These are phyloP conservation scores for Porites lutea DNA, from an alignment of 64 coral and sea anemone genomes.

Conservation along the genomic window DNA sequence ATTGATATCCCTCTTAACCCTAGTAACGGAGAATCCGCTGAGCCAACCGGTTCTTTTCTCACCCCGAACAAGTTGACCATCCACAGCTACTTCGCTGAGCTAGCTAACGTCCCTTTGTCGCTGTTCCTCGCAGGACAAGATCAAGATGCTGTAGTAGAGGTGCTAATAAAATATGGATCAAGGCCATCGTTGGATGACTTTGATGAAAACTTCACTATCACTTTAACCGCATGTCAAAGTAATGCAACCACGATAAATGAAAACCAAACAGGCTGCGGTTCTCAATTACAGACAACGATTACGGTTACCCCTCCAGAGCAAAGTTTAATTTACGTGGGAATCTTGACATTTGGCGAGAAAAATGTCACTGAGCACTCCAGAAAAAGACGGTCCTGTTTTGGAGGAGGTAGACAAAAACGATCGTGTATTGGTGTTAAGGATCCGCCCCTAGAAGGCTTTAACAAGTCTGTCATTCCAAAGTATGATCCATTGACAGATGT, in stretches of 20 bases:
- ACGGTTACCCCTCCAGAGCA: slow-evolving; percentile 3
- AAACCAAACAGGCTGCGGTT: neutral
- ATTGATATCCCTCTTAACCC: slow-evolving; percentile 18
- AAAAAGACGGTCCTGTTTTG: neutral
- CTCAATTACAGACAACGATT: neutral
- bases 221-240: neutral
- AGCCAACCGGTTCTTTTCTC: neutral
- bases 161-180: slow-evolving; percentile 11
- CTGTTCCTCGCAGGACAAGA: neutral
- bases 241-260: neutral
- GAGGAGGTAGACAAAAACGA: neutral
- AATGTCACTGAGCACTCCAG: slow-evolving; percentile 1
- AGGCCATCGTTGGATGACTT: slow-evolving; percentile 19
- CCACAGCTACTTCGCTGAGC: neutral
- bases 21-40: neutral
- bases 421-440: neutral
- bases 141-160: neutral
- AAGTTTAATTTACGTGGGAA: slow-evolving; percentile 56
- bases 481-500: neutral
- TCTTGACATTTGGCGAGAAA: neutral
- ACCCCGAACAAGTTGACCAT: neutral
- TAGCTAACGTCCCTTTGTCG: neutral
- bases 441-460: neutral
- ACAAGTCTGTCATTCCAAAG: neutral
- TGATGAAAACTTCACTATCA: neutral